Evolutionary conservation across 1,140 invertebrate species (phyloP).

Genomic region (Babylonia areolata): DNA sequence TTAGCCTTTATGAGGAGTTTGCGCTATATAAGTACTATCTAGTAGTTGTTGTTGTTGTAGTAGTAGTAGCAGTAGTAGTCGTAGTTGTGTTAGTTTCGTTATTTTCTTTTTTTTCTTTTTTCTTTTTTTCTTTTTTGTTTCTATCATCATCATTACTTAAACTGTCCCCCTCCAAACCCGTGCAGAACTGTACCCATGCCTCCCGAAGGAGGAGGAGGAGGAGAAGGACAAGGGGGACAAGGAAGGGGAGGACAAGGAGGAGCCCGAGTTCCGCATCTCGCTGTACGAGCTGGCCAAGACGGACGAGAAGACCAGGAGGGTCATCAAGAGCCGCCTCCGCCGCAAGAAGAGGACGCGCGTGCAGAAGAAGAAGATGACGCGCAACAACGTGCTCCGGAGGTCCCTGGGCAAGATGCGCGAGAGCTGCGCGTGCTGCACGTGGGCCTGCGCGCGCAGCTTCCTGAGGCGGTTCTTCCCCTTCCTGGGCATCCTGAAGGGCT

Average conservation of each 20-base stretch:
- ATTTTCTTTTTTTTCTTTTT: no score
- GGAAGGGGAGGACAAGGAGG: background rate
- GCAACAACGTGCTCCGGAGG: conserved; percentile 37
- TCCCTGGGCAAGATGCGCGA: conserved; percentile 42
- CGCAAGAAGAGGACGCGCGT: conserved; percentile 35
- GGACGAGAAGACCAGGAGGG: background rate
- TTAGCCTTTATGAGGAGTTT: no score
- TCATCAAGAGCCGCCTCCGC: conserved; percentile 28
- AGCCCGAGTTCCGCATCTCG: conserved; percentile 26
- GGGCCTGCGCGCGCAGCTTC: conserved; percentile 38
- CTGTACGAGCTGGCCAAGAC: conserved; percentile 32
- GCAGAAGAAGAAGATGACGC: conserved; percentile 25
- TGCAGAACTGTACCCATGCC: conserved; percentile 43
- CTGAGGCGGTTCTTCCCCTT: conserved; percentile 69
- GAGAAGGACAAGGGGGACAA: background rate
- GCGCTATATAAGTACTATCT: no score
- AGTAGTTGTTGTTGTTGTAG: no score
- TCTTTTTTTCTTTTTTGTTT: no score
- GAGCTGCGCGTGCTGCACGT: conserved; percentile 46
- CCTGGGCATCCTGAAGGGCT: conserved; percentile 71
- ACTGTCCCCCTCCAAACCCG: no score
- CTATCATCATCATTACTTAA: no score
- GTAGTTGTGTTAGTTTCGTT: no score
- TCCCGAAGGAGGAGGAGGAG: conserved; percentile 16
- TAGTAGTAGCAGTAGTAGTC: no score